Conservation (phyloP, 2,888 invertebrate species). For the Mactromeris polynyma region DNA sequence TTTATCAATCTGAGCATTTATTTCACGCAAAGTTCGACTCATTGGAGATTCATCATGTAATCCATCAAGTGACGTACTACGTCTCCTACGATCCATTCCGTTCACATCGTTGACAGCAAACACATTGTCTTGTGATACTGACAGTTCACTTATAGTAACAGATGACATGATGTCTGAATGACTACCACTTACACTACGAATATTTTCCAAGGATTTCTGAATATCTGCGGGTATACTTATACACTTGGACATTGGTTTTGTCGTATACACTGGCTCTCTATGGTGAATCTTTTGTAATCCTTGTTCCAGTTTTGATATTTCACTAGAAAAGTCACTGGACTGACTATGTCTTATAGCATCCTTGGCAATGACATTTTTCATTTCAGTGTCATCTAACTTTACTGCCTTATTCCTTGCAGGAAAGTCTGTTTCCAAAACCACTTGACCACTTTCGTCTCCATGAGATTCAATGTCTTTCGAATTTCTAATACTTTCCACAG, state of each 20-base stretch:
- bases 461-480: constrained; percentile 58
- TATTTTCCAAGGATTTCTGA: constrained; percentile 82
- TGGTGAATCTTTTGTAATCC: constrained; percentile 61
- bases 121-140: constrained; percentile 79
- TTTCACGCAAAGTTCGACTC: constrained; percentile 79
- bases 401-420: constrained; percentile 32
- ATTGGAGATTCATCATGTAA: constrained; percentile 78
- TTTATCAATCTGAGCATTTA: constrained; percentile 82
- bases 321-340: constrained; percentile 53
- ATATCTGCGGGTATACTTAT: constrained; percentile 84
- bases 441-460: constrained; percentile 23
- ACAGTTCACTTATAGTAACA: constrained; percentile 83
- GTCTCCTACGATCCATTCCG: constrained; percentile 64
- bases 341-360: constrained; percentile 39
- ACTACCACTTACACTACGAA: constrained; percentile 76
- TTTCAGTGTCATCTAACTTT: constrained; percentile 21
- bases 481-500: constrained; percentile 64
- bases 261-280: constrained; percentile 36
- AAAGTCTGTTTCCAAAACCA: constrained; percentile 56
- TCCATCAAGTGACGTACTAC: constrained; percentile 82
- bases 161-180: constrained; percentile 82
- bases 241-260: constrained; percentile 78
- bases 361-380: constrained; percentile 5
- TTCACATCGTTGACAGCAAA: constrained; percentile 29
- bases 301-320: constrained; percentile 64